These are phyloP conservation scores for Hippocampus kuda DNA, from an alignment of 2,797 vertebrate species.

Conservation along the genomic window DNA sequence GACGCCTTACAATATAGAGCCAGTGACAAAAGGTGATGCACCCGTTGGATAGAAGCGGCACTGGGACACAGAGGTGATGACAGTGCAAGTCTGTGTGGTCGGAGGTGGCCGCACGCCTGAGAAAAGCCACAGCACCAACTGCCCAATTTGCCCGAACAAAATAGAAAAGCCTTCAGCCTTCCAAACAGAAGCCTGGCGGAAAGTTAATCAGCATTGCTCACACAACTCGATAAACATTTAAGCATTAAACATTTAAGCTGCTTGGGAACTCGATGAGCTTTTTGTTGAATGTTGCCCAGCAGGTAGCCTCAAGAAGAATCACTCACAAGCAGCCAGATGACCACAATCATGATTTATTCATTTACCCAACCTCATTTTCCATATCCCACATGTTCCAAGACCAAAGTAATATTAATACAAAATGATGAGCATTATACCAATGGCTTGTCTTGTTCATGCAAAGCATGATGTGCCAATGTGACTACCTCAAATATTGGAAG, in stretches of 20 bases:
- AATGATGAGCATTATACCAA: no score
- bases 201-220: conserved; percentile 58
- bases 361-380: no score
- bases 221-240: conserved; percentile 48
- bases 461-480: no score
- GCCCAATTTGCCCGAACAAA: conserved; percentile 40
- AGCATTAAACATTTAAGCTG: conserved; percentile 23
- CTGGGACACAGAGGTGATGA: conserved; percentile 12
- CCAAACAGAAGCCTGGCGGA: conserved; percentile 48
- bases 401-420: no score
- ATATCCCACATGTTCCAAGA: no score
- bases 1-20: conserved; percentile 15
- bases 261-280: conserved; percentile 21
- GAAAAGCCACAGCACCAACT: conserved; percentile 55
- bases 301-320: conserved; percentile 32
- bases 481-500: no score
- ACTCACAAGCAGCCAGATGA: conserved; percentile 33
- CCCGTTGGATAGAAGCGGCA: conserved; percentile 14
- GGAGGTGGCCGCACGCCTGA: conserved; percentile 15
- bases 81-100: conserved; percentile 21
- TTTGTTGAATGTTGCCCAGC: conserved; percentile 25
- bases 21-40: conserved; percentile 10
- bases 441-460: no score
- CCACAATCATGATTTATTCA: neutral
- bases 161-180: conserved; percentile 36